Evolutionary conservation across 2,888 invertebrate species (phyloP).

Genomic region (Drosophila heteroneura): DNA sequence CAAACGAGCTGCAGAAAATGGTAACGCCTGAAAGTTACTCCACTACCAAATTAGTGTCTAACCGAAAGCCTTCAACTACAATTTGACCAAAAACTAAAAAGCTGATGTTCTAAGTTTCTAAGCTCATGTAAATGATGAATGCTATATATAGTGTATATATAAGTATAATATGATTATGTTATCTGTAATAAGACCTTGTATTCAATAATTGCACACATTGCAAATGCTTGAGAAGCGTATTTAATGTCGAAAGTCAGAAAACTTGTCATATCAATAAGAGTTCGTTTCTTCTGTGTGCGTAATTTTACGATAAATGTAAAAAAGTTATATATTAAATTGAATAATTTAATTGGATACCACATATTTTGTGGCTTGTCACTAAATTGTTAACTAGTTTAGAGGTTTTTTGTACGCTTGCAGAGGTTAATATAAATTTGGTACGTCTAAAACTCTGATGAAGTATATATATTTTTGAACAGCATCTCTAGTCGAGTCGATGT

Average conservation of each 20-base stretch:
- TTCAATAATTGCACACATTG: background rate
- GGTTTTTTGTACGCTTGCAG: background rate
- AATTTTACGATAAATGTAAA: background rate
- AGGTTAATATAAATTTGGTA: background rate
- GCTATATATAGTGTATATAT: background rate
- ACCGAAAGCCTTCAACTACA: conserved; percentile 7
- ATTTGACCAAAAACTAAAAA: conserved; percentile 43
- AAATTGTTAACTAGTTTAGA: background rate
- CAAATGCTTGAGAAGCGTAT: background rate
- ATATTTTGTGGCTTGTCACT: background rate
- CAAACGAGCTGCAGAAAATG: conserved; percentile 46
- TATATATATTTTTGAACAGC: background rate
- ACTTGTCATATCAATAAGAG: background rate
- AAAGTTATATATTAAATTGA: background rate
- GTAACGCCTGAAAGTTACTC: background rate
- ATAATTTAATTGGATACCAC: background rate
- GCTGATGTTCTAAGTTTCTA: conserved; percentile 2
- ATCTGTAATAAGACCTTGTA: background rate
- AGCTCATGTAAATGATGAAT: conserved; percentile 1
- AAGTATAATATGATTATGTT: background rate
- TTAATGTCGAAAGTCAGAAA: background rate
- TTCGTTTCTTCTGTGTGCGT: background rate
- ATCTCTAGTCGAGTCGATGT: background rate
- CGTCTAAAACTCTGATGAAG: background rate
- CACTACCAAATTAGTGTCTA: background rate